A percentile compares a stretch with the other conserved stretches of the same genome.
phyloP scores from a whole-genome alignment of 2,888 invertebrate species.

The Iphiclides podalirius region DNA sequence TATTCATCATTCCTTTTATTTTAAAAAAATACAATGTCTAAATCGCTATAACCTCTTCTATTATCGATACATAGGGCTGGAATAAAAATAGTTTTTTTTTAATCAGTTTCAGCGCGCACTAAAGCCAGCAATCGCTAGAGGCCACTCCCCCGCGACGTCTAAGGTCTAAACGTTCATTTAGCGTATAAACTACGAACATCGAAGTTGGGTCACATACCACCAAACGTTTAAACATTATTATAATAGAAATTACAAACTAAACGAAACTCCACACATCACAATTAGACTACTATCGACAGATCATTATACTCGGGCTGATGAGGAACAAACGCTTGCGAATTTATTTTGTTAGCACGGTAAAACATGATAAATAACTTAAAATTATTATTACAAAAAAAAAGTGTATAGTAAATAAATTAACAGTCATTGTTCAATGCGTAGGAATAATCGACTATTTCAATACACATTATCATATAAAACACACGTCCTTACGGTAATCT shows the following conservation, averaged over 20 bases:
- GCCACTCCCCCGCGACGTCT: constrained; percentile 55
- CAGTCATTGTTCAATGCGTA: constrained; percentile 74
- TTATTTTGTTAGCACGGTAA: constrained; percentile 50
- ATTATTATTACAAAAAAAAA: constrained; percentile 53
- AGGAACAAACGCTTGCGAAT: constrained; percentile 50
- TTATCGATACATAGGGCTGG: constrained; percentile 68
- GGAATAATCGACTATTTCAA: constrained; percentile 64
- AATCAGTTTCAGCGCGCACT: constrained; percentile 67
- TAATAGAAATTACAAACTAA: constrained; percentile 49
- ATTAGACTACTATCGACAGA: constrained; percentile 58
- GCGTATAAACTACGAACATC: constrained; percentile 39
- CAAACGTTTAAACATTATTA: constrained; percentile 42
- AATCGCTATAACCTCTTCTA: constrained; percentile 69
- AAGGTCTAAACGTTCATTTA: constrained; percentile 44
- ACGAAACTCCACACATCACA: constrained; percentile 55
- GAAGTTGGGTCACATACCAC: constrained; percentile 49
- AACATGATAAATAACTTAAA: constrained; percentile 75
- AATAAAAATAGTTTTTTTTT: constrained; percentile 68
- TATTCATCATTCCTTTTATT: constrained; percentile 42
- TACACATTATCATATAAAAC: constrained; percentile 57
- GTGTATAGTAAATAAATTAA: constrained; percentile 71
- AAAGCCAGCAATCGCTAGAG: constrained; percentile 64
- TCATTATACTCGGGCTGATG: constrained; percentile 52
- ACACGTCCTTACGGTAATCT: constrained; percentile 68
- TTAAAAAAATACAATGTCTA: constrained; percentile 73